Base-by-base conservation (phyloP, 92 coral and sea anemone species). In the Chrysogorgia sp. region DNA sequence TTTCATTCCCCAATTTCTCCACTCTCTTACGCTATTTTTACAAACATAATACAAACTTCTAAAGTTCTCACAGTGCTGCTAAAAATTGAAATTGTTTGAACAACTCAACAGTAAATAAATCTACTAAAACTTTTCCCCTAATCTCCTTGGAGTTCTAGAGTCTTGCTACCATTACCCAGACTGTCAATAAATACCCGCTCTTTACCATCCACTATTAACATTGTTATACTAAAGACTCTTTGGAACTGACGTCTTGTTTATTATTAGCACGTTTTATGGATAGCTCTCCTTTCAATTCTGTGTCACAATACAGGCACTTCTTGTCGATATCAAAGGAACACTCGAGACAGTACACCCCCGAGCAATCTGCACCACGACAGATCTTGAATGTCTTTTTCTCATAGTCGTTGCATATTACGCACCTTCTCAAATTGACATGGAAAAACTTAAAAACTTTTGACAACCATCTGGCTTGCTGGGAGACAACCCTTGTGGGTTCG, bases 311-410 rank as follows among this genome's bases (percentile, higher is more conserved):
- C 40, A 96, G 74, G 37, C 99, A 96, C 86, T 92, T 96, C 82
- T 88, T 96, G 70, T 92, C 99, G 79, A 96, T 82, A 55, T 96
- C 99, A 90, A 93, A 96, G 83, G 92, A 96, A 72, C 99, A 96
- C 24, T 97, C 92, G 40, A 97, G 96, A 59, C 99, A 96, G 67
- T 96, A 96, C 41, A 92, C 85, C 12, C 91, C 93, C 40, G 83
- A 97, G 52, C 99, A 96, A 45, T 81, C 89, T 10, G 86, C 92
- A 0, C 90, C 90, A 24, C 88, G 91, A 62, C 99, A 96, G 85
- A 77, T 71, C 26, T 89, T 67, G 72, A 87, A 96, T 75, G 85
- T 89, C 25, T 80, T 79, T 41, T 83, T 96, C 34, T 92, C 84
- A 15, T 92, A 85, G 4, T 91, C 86, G 2, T 92, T 90, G 40